Base-by-base conservation (phyloP, 2,113 vertebrate genomes). In the Nyctibius bracteatus region DNA sequence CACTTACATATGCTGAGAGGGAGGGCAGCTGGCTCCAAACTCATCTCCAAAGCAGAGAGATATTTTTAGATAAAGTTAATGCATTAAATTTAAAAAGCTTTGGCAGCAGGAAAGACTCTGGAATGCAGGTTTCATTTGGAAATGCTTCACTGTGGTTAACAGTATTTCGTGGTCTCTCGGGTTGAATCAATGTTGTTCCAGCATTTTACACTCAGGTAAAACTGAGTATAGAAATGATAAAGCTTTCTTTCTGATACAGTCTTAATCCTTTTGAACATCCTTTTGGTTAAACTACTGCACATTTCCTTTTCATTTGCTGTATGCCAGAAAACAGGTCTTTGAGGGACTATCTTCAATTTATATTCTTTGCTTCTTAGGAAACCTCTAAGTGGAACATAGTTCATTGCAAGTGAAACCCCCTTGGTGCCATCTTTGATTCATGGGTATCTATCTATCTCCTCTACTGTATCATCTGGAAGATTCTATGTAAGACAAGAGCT, bases 1-100 rank as follows among this genome's bases (percentile, higher is more conserved):
- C 92, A 90, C 57, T 96, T 96, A 96, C 68, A 92, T 81, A 47
- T 6, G 31, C 78, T 72, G 80, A 82, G 91, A 91, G 22, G 59
- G 59, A 72, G 81, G 43, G 89, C 80, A 92, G 49, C 85, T 96
- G 92, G 41, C 58, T 92, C 68, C 51, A 54, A 46, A 41, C 51
- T 87, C 73, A 61, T 77, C 52, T 68, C 82, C 8, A 43, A 55
- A 31, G 70, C 2, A 2, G 63, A 54, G 55, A 52, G 52, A 74
- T 87, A 86, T 55, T 95, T 96, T 93, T 72, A 92, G 84, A 49
- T 71, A 33, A 86, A 84, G 51, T 54, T 71, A 84, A 41, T 81
- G 30, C 33, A 63, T 72, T 87, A 66, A 46, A 80, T 90, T 78
- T 66, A 58, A 77, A 88, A 92, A 49, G 46, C 41, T 89, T 86